Evolutionary conservation across 2,113 vertebrate species (phyloP).

Genomic region (Pavo muticus): DNA sequence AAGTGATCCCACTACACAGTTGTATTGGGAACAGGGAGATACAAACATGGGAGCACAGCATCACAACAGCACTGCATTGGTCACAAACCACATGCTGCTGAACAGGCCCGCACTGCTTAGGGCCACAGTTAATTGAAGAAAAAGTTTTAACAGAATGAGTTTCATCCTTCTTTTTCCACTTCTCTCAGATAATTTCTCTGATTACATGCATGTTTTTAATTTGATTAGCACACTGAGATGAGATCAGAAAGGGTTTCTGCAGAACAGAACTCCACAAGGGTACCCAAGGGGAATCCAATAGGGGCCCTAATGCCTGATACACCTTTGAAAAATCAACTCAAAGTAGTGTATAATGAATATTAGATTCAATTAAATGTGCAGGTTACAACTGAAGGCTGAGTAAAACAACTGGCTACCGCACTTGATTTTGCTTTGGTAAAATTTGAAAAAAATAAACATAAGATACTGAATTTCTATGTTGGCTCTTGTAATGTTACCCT

Average conservation of each 20-base stretch:
- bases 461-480: background rate
- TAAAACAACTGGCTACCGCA: background rate
- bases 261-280: background rate
- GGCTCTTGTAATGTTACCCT: background rate
- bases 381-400: background rate
- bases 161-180: background rate
- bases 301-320: background rate
- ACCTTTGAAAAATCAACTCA: background rate
- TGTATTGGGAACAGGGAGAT: rapidly evolving
- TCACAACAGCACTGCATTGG: rapidly evolving
- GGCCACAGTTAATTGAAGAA: background rate
- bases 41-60: background rate
- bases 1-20: background rate
- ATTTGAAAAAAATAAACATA: background rate
- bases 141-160: background rate
- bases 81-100: background rate
- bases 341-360: background rate
- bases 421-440: background rate
- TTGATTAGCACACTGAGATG: background rate
- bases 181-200: background rate
- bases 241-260: background rate
- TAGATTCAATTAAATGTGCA: background rate
- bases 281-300: background rate
- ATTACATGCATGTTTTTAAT: background rate
- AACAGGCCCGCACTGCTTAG: background rate